Evolutionary conservation across 2,888 invertebrate species (phyloP).

Genomic region (Elysia crispata): DNA sequence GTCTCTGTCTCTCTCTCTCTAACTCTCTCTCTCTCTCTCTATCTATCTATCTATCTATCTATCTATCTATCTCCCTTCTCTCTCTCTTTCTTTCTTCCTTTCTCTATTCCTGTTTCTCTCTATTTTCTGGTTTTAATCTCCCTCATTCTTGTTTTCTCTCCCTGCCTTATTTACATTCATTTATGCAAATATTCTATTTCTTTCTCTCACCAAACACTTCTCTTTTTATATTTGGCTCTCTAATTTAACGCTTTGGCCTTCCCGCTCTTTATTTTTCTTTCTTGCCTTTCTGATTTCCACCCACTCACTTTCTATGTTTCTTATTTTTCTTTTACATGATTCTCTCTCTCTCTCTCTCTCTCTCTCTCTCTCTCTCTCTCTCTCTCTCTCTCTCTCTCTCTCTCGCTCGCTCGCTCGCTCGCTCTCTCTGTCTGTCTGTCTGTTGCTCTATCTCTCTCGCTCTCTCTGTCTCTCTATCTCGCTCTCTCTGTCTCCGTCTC

Average conservation of each 20-base stretch:
- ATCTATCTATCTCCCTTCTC: neutral
- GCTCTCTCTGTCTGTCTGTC: constrained; percentile 19
- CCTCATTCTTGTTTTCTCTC: neutral
- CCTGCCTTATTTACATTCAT: no score
- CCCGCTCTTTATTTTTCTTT: no score
- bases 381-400: neutral
- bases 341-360: neutral
- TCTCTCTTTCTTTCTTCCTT: neutral
- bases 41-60: neutral
- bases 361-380: neutral
- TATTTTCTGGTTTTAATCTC: neutral
- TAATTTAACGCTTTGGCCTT: no score
- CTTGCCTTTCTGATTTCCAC: constrained; percentile 2
- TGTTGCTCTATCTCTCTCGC: neutral
- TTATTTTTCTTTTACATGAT: neutral
- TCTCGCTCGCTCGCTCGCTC: neutral
- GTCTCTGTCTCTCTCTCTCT: no score
- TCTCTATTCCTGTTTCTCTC: neutral
- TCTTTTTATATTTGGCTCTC: no score
- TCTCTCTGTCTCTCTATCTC: no score
- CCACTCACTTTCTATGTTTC: constrained; percentile 15
- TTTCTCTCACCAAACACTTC: no score
- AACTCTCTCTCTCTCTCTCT: no score
- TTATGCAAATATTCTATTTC: no score
- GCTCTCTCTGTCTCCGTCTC: no score